Conservation (phyloP, 2,888 invertebrate species). For the Athalia cordata region DNA sequence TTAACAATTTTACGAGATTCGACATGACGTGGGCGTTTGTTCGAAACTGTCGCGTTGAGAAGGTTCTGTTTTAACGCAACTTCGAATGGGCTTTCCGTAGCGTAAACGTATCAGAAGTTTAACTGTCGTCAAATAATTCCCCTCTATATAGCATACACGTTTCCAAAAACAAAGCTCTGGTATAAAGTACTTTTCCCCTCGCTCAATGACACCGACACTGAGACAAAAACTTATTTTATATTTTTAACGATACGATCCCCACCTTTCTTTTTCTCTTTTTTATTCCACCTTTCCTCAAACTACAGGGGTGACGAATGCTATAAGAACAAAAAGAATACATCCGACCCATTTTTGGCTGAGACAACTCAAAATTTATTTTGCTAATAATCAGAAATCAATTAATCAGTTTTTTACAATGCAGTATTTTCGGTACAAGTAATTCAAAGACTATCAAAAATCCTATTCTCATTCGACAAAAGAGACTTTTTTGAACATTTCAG, state of each 20-base stretch:
- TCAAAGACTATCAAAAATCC: too few species aligned
- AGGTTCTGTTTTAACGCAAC: not conserved
- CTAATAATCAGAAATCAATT: not conserved
- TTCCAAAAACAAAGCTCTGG: not conserved
- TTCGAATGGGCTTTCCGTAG: not conserved
- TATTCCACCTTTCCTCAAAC: too few species aligned
- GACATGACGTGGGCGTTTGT: not conserved
- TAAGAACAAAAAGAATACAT: too few species aligned
- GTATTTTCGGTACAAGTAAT: not conserved
- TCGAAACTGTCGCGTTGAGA: not conserved
- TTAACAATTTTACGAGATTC: not conserved
- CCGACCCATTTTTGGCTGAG: not conserved
- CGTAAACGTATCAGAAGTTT: not conserved
- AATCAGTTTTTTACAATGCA: too few species aligned
- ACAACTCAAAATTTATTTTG: not conserved
- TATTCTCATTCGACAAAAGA: not conserved
- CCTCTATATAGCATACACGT: not conserved
- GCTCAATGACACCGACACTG: too few species aligned
- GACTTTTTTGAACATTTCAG: not conserved
- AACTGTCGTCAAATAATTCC: constrained; percentile 17
- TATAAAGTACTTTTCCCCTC: too few species aligned
- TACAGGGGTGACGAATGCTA: too few species aligned
- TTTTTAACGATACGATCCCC: too few species aligned
- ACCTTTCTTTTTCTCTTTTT: too few species aligned
- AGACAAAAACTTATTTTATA: too few species aligned